Conservation (phyloP, 92 coral and sea anemone species). For the Siderastrea radians region DNA sequence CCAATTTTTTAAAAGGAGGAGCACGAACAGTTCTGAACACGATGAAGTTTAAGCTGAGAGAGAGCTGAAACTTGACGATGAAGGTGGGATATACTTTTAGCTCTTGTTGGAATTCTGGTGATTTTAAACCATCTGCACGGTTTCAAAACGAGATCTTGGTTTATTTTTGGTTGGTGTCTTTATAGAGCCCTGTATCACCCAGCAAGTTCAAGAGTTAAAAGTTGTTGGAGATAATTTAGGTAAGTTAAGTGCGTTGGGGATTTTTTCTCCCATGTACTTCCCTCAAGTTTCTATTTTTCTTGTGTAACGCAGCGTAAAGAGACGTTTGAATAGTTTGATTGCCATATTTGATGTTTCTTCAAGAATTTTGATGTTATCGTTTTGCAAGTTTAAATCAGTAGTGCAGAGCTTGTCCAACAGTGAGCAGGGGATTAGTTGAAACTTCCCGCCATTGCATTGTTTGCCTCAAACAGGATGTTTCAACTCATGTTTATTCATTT, state of each 20-base stretch:
- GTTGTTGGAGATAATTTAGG: not conserved
- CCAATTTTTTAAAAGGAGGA: not conserved
- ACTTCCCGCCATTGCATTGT: too few species aligned
- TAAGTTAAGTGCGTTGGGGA: not conserved
- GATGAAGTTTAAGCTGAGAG: not conserved
- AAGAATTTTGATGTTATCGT: too few species aligned
- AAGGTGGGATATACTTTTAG: not conserved
- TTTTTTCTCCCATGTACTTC: not conserved
- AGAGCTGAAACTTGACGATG: not conserved
- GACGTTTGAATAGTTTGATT: too few species aligned
- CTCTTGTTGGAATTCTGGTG: not conserved
- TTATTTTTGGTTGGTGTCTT: too few species aligned
- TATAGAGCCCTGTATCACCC: not conserved
- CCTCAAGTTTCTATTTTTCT: not conserved
- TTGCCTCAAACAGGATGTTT: too few species aligned
- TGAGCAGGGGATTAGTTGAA: too few species aligned
- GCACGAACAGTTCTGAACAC: not conserved
- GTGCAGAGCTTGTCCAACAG: too few species aligned
- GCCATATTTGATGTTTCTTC: not conserved
- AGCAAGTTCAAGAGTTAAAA: not conserved
- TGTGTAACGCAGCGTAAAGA: not conserved
- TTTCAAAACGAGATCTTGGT: not conserved
- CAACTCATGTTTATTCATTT: too few species aligned
- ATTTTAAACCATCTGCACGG: not conserved
- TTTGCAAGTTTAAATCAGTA: too few species aligned